These are phyloP conservation scores for Apodemus speciosus DNA, from an alignment of 2,113 vertebrate genomes.

Conservation along the genomic window DNA sequence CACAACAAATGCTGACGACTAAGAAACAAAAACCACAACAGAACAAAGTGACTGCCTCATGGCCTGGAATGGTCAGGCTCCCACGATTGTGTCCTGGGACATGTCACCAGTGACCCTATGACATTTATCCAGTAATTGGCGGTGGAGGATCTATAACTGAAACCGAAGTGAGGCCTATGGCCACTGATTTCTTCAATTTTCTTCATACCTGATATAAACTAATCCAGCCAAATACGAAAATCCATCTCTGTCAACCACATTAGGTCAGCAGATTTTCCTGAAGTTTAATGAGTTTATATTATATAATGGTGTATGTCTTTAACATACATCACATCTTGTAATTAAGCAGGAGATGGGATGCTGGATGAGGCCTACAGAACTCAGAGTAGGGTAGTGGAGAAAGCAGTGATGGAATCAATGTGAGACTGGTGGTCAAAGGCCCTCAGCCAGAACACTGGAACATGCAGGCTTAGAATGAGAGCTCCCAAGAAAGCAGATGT, in stretches of 20 bases:
- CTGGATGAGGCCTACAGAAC: background rate
- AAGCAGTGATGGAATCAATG: background rate
- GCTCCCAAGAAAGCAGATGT: background rate
- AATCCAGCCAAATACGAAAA: background rate
- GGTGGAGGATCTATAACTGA: background rate
- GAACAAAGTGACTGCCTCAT: too few relatives aligned
- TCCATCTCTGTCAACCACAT: background rate
- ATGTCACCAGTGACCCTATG: background rate
- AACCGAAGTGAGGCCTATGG: too few relatives aligned
- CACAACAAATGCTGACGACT: background rate
- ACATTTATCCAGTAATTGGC: background rate
- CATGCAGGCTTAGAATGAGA: background rate
- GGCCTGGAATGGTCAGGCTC: background rate
- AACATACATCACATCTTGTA: background rate
- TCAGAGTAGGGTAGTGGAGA: background rate
- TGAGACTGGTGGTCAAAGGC: background rate
- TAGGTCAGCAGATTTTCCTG: background rate
- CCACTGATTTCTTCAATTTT: background rate
- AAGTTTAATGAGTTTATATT: background rate
- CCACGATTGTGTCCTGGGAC: background rate
- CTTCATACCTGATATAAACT: background rate
- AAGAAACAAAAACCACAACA: background rate
- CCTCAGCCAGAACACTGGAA: background rate
- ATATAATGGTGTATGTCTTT: background rate
- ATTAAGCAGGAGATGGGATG: background rate